Conservation (phyloP, 2,113 vertebrate genomes). For the Beaufortia kweichowensis region DNA sequence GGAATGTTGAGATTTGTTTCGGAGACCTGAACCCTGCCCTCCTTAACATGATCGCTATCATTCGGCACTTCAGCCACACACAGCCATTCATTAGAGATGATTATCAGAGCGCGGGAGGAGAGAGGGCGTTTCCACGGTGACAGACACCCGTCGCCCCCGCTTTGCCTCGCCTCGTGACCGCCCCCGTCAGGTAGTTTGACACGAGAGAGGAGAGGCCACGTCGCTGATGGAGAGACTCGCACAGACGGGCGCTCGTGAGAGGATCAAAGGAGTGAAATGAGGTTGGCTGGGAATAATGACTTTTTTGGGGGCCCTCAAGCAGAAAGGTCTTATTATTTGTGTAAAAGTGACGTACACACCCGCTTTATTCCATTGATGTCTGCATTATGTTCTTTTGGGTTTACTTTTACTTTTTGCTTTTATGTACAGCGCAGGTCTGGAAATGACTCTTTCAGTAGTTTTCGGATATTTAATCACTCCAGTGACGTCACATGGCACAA, state of each 20-base stretch:
- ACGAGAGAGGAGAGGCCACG: slow-evolving; percentile 49
- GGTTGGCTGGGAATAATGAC: slow-evolving; percentile 45
- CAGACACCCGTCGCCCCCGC: slow-evolving; percentile 59
- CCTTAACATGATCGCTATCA: slow-evolving; percentile 76
- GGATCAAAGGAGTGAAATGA: slow-evolving; percentile 61
- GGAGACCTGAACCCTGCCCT: slow-evolving; percentile 75
- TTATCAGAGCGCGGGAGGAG: slow-evolving; percentile 67
- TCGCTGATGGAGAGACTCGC: not conserved
- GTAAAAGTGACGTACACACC: slow-evolving; percentile 56
- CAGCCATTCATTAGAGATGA: slow-evolving; percentile 81
- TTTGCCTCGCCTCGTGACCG: slow-evolving; percentile 27
- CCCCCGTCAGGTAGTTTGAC: slow-evolving; percentile 62
- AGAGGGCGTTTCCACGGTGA: slow-evolving; percentile 66
- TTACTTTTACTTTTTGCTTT: not conserved
- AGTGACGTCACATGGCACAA: too few species aligned
- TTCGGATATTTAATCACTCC: not conserved
- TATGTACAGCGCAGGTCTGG: not conserved
- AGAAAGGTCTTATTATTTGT: slow-evolving; percentile 60
- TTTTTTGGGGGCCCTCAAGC: slow-evolving; percentile 56
- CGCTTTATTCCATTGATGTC: slow-evolving; percentile 58
- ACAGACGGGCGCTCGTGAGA: not conserved
- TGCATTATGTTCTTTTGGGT: not conserved
- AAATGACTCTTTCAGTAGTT: not conserved
- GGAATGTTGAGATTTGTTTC: slow-evolving; percentile 77
- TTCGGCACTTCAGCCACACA: slow-evolving; percentile 70